phyloP scores from a whole-genome alignment of 2,797 vertebrate species.

The Sarcoramphus papa region DNA sequence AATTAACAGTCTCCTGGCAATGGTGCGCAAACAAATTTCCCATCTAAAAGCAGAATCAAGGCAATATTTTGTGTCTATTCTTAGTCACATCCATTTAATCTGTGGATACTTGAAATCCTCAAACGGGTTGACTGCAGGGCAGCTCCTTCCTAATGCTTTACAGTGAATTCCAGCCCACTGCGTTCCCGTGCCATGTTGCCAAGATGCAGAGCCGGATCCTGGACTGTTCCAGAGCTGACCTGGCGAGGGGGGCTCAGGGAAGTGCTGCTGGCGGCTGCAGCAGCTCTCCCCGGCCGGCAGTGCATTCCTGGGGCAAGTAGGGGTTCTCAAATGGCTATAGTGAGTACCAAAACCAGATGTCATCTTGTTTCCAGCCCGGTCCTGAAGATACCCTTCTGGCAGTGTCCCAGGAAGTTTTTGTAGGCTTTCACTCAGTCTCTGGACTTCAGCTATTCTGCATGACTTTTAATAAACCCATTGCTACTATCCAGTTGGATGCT shows the following conservation, averaged over 20 bases:
- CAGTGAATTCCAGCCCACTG: not conserved
- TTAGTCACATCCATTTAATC: not conserved
- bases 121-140: not conserved
- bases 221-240: not conserved
- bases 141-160: not conserved
- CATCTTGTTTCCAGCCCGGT: not conserved
- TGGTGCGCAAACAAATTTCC: not conserved
- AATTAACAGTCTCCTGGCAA: not conserved
- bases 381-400: not conserved
- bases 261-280: not conserved
- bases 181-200: fast-evolving
- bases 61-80: not conserved
- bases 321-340: not conserved
- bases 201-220: not conserved
- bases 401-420: not conserved
- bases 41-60: not conserved
- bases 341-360: not conserved
- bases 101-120: not conserved
- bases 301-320: not conserved
- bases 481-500: not conserved
- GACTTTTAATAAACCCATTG: not conserved
- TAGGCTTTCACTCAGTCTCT: not conserved
- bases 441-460: not conserved
- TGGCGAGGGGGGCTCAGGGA: not conserved
- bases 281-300: not conserved